Base-by-base conservation (phyloP, 1,140 invertebrate species). In the Dinoponera quadriceps region DNA sequence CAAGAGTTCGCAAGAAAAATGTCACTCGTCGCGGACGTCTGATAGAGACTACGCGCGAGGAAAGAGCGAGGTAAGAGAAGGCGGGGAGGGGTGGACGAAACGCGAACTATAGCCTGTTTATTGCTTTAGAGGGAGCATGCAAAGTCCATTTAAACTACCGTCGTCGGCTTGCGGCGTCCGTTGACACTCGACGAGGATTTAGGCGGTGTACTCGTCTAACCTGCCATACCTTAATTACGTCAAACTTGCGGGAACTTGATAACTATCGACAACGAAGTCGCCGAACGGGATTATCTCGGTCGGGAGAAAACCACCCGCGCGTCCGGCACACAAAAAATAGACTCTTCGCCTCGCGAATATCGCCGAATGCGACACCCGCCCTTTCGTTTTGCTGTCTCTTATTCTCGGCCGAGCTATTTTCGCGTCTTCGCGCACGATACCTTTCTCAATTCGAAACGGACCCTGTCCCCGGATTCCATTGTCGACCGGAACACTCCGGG, bases 141-240 rank as follows among this genome's bases (percentile, higher is more conserved):
- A 80, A 80, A 80, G 65, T 71, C 75, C 51, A 80, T 80, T 80
- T 80, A 80, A 80, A 71, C 65, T 80, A 57, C 33, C 38, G 25
- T 11, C 44, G 59, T 51, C 44, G 27, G 44, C 18, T 48, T 33
- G 22, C 49, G 33, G 22, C 7, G 25, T 27, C 13, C 51, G 22
- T 69, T 80, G 33, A 71, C 75, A 57, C 25, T 80, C 65, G 38
- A 80, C 54, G 65, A 80, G 38, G 65, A 80, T 69, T 80, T 71
- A 71, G 51, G 11, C 11, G 65, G 16, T 25, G 66, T 18, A 49
- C 44, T 68, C 44, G 22, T 69, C 29, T 49, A 57, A 78, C 49
- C 33, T 78, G 75, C 33, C 38, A 57, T 71, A 69, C 33, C 75
- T 71, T 80, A 71, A 80, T 80, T 80, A 71, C 7, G 16, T 80